These are phyloP conservation scores for Drosophila subquinaria DNA, from an alignment of 2,888 invertebrate species.

Conservation along the genomic window DNA sequence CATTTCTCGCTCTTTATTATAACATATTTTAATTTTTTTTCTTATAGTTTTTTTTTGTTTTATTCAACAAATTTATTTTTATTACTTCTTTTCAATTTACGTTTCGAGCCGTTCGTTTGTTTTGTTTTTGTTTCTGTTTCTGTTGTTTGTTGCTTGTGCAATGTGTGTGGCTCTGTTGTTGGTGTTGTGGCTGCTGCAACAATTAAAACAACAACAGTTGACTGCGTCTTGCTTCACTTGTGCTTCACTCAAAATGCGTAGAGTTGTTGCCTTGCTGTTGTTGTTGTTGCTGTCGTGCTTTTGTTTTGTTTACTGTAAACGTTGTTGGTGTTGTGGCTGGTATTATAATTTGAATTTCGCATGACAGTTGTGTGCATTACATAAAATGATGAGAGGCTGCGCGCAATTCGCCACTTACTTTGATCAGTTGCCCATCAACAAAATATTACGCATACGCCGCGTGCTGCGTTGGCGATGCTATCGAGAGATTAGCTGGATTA, in stretches of 20 bases:
- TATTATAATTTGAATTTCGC: conserved; percentile 58
- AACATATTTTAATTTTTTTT: conserved; percentile 43
- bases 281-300: conserved; percentile 24
- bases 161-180: conserved; percentile 27
- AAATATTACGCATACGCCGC: conserved; percentile 56
- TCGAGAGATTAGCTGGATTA: conserved; percentile 38
- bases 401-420: conserved; percentile 37
- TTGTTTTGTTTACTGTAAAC: conserved; percentile 34
- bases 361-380: conserved; percentile 70
- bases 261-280: conserved; percentile 40
- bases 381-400: conserved; percentile 46
- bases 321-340: conserved; percentile 32
- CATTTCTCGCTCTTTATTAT: conserved; percentile 67
- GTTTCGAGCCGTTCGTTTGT: conserved; percentile 58
- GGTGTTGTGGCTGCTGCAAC: conserved; percentile 49
- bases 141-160: conserved; percentile 64
- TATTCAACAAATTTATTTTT: conserved; percentile 71
- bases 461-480: conserved; percentile 24
- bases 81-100: conserved; percentile 76
- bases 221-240: conserved; percentile 60
- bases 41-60: conserved; percentile 41
- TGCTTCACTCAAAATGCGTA: conserved; percentile 50
- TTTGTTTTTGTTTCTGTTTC: conserved; percentile 45
- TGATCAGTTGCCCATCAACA: conserved; percentile 50
- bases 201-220: conserved; percentile 61